phyloP scores from a whole-genome alignment of 2,113 vertebrate genomes.

The Emydocephalus ijimae region DNA sequence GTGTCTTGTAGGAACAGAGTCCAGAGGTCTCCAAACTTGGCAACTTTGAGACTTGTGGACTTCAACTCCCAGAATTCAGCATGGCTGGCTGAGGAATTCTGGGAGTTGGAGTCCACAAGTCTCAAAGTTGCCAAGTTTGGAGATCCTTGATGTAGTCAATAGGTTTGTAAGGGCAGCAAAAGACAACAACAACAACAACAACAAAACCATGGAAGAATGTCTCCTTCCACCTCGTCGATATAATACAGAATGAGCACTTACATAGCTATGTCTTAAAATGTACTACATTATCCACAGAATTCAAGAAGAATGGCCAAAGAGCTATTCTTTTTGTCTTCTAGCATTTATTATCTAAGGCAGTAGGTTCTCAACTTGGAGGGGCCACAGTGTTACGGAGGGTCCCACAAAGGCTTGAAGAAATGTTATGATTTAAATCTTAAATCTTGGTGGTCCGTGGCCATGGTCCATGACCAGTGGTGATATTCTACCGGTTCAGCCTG shows the following conservation, averaged over 20 bases:
- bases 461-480: too few species aligned
- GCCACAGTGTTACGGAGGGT: too few species aligned
- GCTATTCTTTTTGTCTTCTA: background rate
- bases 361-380: too few species aligned
- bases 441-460: background rate
- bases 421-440: too few species aligned
- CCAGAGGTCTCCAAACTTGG: background rate
- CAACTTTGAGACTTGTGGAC: too few species aligned
- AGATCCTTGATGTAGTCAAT: too few species aligned
- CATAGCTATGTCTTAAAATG: background rate
- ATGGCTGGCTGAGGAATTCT: too few species aligned
- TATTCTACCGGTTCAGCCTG: too few species aligned
- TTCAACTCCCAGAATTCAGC: too few species aligned
- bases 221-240: background rate
- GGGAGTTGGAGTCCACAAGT: too few species aligned
- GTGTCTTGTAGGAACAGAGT: background rate
- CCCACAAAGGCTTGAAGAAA: too few species aligned
- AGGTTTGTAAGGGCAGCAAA: background rate
- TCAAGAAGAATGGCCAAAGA: background rate
- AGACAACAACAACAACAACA: background rate
- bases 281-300: background rate
- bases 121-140: too few species aligned
- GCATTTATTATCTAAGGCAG: background rate
- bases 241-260: background rate
- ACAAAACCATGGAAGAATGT: background rate